phyloP scores from a whole-genome alignment of 2,888 invertebrate genomes.

The Oscheius myriophilus region DNA sequence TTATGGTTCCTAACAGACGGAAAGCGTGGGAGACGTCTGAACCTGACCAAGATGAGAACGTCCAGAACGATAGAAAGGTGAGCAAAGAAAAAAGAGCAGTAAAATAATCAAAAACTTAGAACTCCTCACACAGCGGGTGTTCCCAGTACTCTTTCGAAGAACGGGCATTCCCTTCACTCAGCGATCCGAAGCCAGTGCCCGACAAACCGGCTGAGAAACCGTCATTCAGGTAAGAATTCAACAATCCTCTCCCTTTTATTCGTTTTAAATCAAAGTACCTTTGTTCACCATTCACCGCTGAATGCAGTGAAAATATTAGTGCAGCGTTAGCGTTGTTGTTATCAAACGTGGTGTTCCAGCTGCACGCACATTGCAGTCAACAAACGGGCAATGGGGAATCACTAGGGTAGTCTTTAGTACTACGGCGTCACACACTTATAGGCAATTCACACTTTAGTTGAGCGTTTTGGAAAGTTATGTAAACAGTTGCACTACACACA shows the following conservation, averaged over 20 bases:
- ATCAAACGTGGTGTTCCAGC: too few species aligned
- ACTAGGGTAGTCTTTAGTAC: too few species aligned
- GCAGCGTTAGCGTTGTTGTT: too few species aligned
- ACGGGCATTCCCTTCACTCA: slow-evolving; percentile 55
- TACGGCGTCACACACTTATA: background rate
- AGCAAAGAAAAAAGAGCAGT: background rate
- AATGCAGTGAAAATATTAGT: too few species aligned
- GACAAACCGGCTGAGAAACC: slow-evolving; percentile 45
- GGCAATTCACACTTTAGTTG: too few species aligned
- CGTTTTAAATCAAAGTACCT: too few species aligned
- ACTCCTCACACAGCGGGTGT: slow-evolving; percentile 22
- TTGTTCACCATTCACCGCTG: too few species aligned
- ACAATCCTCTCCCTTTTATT: background rate
- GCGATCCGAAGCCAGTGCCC: slow-evolving; percentile 47
- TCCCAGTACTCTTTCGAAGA: slow-evolving; percentile 55
- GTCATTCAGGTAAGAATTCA: slow-evolving; percentile 43
- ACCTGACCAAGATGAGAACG: background rate
- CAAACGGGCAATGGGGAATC: too few species aligned
- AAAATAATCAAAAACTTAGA: background rate
- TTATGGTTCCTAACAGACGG: slow-evolving; percentile 17
- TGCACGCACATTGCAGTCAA: too few species aligned
- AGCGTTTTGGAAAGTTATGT: too few species aligned
- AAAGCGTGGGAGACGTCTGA: background rate
- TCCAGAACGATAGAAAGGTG: slow-evolving; percentile 11
- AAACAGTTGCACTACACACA: too few species aligned